Conservation (phyloP, 2,113 vertebrate species). For the Chinchilla lanigera region DNA sequence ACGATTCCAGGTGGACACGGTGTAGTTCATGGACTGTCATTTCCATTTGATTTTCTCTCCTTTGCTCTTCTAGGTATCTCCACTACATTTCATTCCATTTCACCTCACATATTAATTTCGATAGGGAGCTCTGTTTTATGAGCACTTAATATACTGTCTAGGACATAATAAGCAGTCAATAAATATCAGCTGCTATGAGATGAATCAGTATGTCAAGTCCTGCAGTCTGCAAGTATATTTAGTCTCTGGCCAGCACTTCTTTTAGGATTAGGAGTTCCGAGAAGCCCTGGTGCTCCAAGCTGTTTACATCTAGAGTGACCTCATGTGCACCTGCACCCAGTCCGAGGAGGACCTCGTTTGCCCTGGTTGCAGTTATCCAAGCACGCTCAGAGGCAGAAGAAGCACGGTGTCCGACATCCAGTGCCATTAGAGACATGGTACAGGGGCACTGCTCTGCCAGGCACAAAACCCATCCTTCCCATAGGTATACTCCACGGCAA, state of each 20-base stretch:
- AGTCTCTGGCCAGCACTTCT: not conserved
- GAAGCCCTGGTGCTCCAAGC: not conserved
- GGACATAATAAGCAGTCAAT: constrained; percentile 17
- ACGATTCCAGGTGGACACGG: not conserved
- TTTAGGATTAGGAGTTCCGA: not conserved
- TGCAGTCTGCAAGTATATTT: not conserved
- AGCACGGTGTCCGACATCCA: not conserved
- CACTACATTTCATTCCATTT: not conserved
- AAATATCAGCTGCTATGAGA: not conserved
- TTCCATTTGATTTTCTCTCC: constrained; percentile 43
- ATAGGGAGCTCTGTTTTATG: not conserved
- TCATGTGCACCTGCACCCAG: not conserved
- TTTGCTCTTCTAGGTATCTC: constrained; percentile 37
- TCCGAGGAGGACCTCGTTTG: not conserved
- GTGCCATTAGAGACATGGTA: not conserved
- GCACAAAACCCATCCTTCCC: not conserved
- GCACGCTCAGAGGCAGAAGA: not conserved
- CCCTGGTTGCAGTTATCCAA: not conserved
- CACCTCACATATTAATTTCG: constrained; percentile 16
- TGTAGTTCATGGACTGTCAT: not conserved
- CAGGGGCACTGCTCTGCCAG: not conserved
- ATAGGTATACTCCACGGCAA: not conserved
- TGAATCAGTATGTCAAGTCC: not conserved
- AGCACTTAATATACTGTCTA: constrained; percentile 2
- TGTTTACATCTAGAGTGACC: not conserved